A percentile compares a stretch with the other conserved stretches of the same genome.
Evolutionary conservation across 2,888 invertebrate species (phyloP).

Genomic region (Tuta absoluta): DNA sequence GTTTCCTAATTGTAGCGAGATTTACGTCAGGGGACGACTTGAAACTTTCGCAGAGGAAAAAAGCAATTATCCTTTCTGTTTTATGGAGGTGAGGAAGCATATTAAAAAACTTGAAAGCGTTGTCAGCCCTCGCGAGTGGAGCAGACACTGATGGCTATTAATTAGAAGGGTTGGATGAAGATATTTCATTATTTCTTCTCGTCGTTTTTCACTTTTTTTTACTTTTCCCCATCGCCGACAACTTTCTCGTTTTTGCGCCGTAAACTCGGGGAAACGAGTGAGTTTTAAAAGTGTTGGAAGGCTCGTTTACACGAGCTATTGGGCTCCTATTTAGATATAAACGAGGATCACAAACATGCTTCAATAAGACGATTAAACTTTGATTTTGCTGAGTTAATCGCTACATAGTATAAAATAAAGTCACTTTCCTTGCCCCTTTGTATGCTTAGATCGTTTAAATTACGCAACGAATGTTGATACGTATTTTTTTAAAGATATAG

Average conservation of each 20-base stretch:
- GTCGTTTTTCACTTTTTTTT: slow-evolving; percentile 46
- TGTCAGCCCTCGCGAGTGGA: slow-evolving; percentile 66
- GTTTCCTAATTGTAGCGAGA: slow-evolving; percentile 68
- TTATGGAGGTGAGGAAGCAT: slow-evolving; percentile 78
- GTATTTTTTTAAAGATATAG: too few relatives aligned
- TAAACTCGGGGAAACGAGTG: slow-evolving; percentile 24
- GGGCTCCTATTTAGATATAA: slow-evolving; percentile 1
- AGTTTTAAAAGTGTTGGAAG: slow-evolving; percentile 16
- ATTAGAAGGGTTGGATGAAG: slow-evolving; percentile 80
- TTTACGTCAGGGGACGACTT: slow-evolving; percentile 56
- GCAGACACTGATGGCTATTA: slow-evolving; percentile 80
- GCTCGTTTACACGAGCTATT: slow-evolving; percentile 14
- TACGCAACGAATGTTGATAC: too few relatives aligned
- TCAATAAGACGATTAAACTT: not conserved
- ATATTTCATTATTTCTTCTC: slow-evolving; percentile 75
- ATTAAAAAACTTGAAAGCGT: slow-evolving; percentile 79
- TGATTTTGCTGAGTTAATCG: not conserved
- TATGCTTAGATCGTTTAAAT: too few relatives aligned
- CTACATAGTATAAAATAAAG: too few relatives aligned
- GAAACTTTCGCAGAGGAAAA: slow-evolving; percentile 65
- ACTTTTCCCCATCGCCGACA: slow-evolving; percentile 36
- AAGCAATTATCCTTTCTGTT: slow-evolving; percentile 78
- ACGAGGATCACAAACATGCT: not conserved
- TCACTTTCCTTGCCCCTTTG: too few relatives aligned
- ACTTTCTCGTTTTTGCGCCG: slow-evolving; percentile 37